phyloP scores from a whole-genome alignment of 2,888 invertebrate genomes.

The Volucella inanis region DNA sequence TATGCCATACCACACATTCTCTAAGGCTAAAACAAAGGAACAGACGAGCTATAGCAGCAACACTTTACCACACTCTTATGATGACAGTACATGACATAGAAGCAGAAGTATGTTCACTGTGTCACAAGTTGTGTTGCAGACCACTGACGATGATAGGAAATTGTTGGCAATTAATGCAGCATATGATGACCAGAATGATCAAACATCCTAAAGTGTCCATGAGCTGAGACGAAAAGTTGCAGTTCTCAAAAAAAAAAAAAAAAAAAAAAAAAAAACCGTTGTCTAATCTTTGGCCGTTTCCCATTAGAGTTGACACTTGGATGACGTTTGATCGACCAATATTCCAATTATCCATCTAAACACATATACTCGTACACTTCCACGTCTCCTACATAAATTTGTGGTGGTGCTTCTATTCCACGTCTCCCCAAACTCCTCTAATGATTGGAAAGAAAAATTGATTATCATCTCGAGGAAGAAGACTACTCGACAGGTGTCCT shows the following conservation, averaged over 20 bases:
- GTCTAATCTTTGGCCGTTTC: constrained; percentile 71
- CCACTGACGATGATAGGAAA: constrained; percentile 43
- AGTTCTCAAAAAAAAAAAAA: constrained; percentile 17
- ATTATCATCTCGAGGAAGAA: constrained; percentile 50
- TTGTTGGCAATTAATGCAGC: constrained; percentile 70
- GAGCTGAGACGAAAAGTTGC: constrained; percentile 19
- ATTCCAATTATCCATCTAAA: constrained; percentile 66
- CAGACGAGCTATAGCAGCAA: neutral
- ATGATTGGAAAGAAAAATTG: constrained; percentile 45
- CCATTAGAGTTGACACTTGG: constrained; percentile 65
- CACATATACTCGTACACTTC: constrained; percentile 12
- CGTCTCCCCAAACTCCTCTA: neutral
- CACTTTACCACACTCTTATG: neutral
- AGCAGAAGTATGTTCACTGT: constrained; percentile 39
- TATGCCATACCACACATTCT: constrained; percentile 28
- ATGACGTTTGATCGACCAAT: constrained; percentile 68
- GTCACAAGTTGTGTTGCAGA: constrained; percentile 50
- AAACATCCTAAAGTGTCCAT: neutral
- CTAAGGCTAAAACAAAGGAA: constrained; percentile 30
- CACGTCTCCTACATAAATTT: neutral
- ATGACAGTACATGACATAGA: constrained; percentile 21
- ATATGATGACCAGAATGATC: constrained; percentile 12
- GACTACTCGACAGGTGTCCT: constrained; percentile 37
- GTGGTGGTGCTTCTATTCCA: neutral
- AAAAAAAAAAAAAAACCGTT: constrained; percentile 30